phyloP scores from a whole-genome alignment of 2,113 vertebrate genomes.

The Mustelus asterias region DNA sequence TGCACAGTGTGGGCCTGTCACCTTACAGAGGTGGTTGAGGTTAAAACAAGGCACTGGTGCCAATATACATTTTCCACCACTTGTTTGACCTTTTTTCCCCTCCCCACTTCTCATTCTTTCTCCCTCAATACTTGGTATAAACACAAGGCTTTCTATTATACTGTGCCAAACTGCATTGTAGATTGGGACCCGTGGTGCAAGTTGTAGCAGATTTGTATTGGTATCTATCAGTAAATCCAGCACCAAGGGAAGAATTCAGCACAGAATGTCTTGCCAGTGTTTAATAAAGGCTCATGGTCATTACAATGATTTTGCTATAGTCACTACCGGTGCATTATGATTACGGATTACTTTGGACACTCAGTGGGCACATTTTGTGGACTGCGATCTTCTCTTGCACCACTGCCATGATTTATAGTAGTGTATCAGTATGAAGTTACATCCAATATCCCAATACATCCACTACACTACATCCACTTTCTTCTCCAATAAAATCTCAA shows the following conservation, averaged over 20 bases:
- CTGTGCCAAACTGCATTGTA: not conserved
- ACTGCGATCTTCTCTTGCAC: too few relatives aligned
- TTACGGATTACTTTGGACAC: too few relatives aligned
- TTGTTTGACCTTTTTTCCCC: not conserved
- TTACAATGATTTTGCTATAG: not conserved
- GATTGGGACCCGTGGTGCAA: not conserved
- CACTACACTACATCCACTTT: too few relatives aligned
- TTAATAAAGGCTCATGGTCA: too few relatives aligned
- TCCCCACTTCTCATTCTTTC: not conserved
- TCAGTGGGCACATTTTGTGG: too few relatives aligned
- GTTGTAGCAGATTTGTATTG: not conserved
- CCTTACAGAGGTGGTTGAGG: not conserved
- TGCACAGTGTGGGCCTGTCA: not conserved
- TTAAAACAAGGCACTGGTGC: not conserved
- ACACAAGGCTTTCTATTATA: too few relatives aligned
- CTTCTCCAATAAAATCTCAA: too few relatives aligned
- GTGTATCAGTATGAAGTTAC: too few relatives aligned
- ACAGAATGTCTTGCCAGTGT: not conserved
- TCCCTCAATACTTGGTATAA: not conserved
- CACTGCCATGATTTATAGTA: too few relatives aligned
- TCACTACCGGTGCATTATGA: too few relatives aligned
- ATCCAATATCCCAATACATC: too few relatives aligned
- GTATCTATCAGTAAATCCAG: not conserved
- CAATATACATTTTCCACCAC: not conserved
- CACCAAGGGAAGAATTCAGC: not conserved